phyloP scores from a whole-genome alignment of 2,113 vertebrate species.

The Lophochroa leadbeateri region DNA sequence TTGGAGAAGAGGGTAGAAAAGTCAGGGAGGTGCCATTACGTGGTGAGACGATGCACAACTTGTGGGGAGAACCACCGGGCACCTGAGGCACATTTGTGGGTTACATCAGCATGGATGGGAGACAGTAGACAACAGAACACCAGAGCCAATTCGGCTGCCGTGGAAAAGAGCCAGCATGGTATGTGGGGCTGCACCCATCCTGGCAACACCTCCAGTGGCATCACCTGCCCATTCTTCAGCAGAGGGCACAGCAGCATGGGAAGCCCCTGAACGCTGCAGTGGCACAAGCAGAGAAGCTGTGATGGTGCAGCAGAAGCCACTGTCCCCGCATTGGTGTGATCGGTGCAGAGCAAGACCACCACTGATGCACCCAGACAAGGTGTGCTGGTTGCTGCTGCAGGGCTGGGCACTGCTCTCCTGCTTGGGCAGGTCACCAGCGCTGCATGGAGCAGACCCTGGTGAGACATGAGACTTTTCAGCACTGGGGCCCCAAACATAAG shows the following conservation, averaged over 20 bases:
- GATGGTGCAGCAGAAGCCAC: not conserved
- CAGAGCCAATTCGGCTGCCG: not conserved
- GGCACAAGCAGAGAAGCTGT: not conserved
- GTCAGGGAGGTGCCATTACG: not conserved
- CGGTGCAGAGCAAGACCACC: rapidly evolving
- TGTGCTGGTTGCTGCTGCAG: rapidly evolving
- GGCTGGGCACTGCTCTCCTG: not conserved
- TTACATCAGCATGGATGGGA: not conserved
- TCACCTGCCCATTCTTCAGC: not conserved
- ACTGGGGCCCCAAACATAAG: not conserved
- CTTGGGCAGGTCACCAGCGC: rapidly evolving
- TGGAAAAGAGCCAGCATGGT: not conserved
- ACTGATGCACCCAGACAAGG: rapidly evolving
- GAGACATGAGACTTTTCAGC: not conserved
- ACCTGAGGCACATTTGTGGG: rapidly evolving
- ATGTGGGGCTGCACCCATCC: not conserved
- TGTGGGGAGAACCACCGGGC: rapidly evolving
- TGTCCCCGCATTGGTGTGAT: rapidly evolving
- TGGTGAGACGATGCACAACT: not conserved
- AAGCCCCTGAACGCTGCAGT: rapidly evolving
- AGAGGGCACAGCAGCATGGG: not conserved
- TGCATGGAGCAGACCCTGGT: too few species aligned
- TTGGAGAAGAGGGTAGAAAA: not conserved
- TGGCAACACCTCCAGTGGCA: not conserved
- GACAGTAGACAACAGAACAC: rapidly evolving